phyloP scores from a whole-genome alignment of 37 sponge, comb jelly and placozoan species.

The Axinella damicornis region DNA sequence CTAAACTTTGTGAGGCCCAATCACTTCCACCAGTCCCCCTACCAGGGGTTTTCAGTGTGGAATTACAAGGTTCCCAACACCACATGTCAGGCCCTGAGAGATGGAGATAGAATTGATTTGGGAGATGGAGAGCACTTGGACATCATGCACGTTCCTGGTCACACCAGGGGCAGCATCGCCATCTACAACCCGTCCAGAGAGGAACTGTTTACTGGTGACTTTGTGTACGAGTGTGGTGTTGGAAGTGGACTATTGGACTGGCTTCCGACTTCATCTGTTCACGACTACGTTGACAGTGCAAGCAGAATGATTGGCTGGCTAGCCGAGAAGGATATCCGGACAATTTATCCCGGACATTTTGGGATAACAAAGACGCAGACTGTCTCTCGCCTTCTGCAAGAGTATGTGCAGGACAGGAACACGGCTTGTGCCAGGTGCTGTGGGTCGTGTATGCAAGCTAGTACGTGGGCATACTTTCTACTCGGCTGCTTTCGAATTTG shows the following conservation, averaged over 20 bases:
- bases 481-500: constrained; percentile 9
- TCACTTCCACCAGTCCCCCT: not conserved
- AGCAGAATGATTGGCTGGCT: constrained; percentile 7
- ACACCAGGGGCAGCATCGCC: constrained; percentile 10
- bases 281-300: not conserved
- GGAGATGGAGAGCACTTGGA: constrained; percentile 7
- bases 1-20: constrained; percentile 6
- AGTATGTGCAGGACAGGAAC: not conserved
- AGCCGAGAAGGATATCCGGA: not conserved
- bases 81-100: not conserved
- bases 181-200: not conserved
- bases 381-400: not conserved
- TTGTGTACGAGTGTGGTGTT: constrained; percentile 3
- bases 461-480: not conserved
- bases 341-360: constrained; percentile 13
- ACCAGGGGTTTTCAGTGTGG: not conserved
- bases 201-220: constrained; percentile 12
- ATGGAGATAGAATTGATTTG: constrained; percentile 5
- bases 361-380: not conserved
- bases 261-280: constrained; percentile 6
- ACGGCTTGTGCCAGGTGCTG: not conserved
- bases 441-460: not conserved
- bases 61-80: not conserved
- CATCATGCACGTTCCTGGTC: constrained; percentile 5
- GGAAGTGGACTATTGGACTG: not conserved